Conservation (phyloP, 2,888 invertebrate genomes). For the Drosophila mayaguana region DNA sequence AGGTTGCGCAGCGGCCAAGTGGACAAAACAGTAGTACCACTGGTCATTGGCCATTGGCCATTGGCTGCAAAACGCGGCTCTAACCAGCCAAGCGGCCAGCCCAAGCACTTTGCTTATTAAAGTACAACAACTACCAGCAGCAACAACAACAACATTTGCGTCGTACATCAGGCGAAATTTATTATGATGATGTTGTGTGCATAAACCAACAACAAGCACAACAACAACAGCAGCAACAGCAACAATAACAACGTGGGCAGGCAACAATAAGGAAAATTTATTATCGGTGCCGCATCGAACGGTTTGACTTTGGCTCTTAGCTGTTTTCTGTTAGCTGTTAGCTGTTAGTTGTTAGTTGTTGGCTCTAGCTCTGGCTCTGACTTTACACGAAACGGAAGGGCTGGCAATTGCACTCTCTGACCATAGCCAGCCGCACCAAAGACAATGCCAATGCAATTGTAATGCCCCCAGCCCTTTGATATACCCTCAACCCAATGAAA, state of each 20-base stretch:
- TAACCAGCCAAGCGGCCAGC: slow-evolving; percentile 72
- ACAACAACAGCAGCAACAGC: slow-evolving; percentile 5
- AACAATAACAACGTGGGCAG: slow-evolving; percentile 44
- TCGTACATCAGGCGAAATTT: slow-evolving; percentile 75
- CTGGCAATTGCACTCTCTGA: slow-evolving; percentile 61
- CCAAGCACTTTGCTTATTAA: slow-evolving; percentile 80
- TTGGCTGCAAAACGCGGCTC: slow-evolving; percentile 36
- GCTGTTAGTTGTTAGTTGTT: slow-evolving; percentile 23
- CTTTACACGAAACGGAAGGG: slow-evolving; percentile 65
- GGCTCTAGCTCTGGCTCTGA: slow-evolving; percentile 33
- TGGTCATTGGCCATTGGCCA: slow-evolving; percentile 64
- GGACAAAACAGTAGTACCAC: slow-evolving; percentile 50
- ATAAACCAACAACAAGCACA: slow-evolving; percentile 48
- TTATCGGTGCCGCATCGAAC: slow-evolving; percentile 76
- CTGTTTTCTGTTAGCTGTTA: slow-evolving; percentile 19
- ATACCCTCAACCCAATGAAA: neutral
- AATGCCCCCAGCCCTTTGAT: slow-evolving; percentile 42
- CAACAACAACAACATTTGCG: slow-evolving; percentile 33
- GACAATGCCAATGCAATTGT: slow-evolving; percentile 71
- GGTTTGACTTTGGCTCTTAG: slow-evolving; percentile 60
- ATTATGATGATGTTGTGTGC: slow-evolving; percentile 79
- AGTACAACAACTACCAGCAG: slow-evolving; percentile 52
- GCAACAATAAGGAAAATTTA: slow-evolving; percentile 76
- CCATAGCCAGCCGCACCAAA: slow-evolving; percentile 36
- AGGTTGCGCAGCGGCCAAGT: slow-evolving; percentile 68